phyloP scores from a whole-genome alignment of 2,113 vertebrate genomes.

The Rhinogobius similis region DNA sequence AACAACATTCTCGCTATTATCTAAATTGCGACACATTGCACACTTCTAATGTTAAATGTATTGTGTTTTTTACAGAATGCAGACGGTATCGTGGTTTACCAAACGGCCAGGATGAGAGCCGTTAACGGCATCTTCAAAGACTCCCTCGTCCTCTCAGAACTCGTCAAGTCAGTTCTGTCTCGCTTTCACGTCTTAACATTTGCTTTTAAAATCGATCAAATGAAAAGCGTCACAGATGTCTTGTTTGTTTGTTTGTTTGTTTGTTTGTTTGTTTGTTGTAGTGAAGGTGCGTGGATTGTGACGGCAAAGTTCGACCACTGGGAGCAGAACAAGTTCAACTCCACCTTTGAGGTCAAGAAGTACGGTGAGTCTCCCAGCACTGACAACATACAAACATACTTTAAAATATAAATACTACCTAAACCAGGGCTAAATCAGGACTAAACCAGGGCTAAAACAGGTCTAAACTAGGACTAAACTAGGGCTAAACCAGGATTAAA shows the following conservation, averaged over 20 bases:
- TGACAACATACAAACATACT: too few species aligned
- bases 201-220: too few species aligned
- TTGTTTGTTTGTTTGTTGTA: constrained; percentile 25
- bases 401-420: too few species aligned
- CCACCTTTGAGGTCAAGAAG: constrained; percentile 77
- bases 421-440: too few species aligned
- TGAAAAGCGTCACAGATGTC: too few species aligned
- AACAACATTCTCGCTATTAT: too few species aligned
- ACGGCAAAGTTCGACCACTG: constrained; percentile 72
- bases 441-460: too few species aligned
- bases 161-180: constrained; percentile 57
- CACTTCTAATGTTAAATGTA: not conserved
- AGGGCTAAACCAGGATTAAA: too few species aligned
- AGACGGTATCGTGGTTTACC: constrained; percentile 66
- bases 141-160: constrained; percentile 56
- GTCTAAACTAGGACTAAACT: too few species aligned
- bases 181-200: too few species aligned
- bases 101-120: constrained; percentile 34
- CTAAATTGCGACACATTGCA: too few species aligned
- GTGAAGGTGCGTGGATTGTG: constrained; percentile 75
- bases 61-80: constrained; percentile 61
- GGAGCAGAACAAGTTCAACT: constrained; percentile 70
- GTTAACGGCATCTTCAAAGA: constrained; percentile 38
- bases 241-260: too few species aligned
- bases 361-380: constrained; percentile 70